Evolutionary conservation across 2,113 vertebrate genomes (phyloP).

Genomic region (Peromyscus californicus): DNA sequence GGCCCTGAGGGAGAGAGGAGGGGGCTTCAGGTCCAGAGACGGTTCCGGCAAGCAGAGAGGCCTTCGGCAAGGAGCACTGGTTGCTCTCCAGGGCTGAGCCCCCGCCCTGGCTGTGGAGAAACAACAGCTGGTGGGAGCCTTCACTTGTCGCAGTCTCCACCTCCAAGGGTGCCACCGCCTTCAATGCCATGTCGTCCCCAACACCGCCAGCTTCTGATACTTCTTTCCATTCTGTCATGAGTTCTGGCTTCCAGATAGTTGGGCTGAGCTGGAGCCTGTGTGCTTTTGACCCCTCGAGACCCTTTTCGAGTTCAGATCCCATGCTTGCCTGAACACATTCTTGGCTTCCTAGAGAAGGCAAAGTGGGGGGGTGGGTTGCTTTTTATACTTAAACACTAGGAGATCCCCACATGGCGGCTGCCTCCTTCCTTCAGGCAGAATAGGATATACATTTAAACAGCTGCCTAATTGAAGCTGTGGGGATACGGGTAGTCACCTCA

Average conservation of each 20-base stretch:
- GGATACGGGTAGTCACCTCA: not conserved
- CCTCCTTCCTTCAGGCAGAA: no score
- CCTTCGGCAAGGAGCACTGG: not conserved
- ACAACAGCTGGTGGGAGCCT: not conserved
- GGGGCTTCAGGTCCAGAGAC: not conserved
- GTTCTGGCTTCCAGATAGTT: not conserved
- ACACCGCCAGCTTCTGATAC: fast-evolving
- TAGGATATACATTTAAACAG: not conserved
- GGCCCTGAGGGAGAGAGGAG: not conserved
- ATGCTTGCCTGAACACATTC: not conserved
- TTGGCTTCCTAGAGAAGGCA: not conserved
- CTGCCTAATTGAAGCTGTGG: fast-evolving
- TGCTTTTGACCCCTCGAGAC: not conserved
- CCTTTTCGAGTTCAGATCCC: not conserved
- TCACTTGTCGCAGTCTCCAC: fast-evolving
- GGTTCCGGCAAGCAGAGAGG: not conserved
- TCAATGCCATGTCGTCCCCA: not conserved
- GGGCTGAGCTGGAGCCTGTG: not conserved
- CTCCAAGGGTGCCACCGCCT: not conserved
- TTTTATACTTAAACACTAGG: not conserved
- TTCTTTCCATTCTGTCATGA: fast-evolving
- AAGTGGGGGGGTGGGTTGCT: no score
- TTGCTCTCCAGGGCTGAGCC: not conserved
- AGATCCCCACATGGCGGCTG: no score
- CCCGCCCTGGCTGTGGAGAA: not conserved